These are phyloP conservation scores for Zaprionus gabonicus DNA, from an alignment of 1,140 invertebrate genomes.

Conservation along the genomic window DNA sequence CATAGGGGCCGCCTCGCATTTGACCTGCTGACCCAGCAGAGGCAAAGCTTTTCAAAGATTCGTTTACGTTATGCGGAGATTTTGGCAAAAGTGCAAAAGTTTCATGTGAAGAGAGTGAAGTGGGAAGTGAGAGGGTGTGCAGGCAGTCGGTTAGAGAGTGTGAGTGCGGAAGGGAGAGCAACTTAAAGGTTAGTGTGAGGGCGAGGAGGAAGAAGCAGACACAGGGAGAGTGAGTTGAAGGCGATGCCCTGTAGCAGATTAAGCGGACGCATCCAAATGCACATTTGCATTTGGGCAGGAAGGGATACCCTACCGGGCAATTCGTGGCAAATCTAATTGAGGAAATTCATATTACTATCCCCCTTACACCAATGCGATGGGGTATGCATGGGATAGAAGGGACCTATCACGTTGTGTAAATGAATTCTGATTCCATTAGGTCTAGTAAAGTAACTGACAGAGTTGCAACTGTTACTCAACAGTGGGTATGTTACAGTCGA, in stretches of 20 bases:
- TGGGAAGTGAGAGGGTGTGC: not conserved
- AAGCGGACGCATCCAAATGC: constrained; percentile 66
- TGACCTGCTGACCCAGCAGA: constrained; percentile 54
- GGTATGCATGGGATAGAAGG: too few species aligned
- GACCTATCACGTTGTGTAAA: too few species aligned
- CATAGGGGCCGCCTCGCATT: constrained; percentile 43
- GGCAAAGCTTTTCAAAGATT: constrained; percentile 24
- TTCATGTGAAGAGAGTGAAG: not conserved
- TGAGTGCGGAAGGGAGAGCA: not conserved
- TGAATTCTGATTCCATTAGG: too few species aligned
- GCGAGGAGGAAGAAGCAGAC: not conserved
- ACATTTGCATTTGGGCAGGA: constrained; percentile 57
- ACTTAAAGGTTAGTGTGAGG: not conserved
- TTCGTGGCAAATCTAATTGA: constrained; percentile 66
- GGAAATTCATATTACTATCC: constrained; percentile 59
- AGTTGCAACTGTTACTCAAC: too few species aligned
- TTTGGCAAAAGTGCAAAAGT: constrained; percentile 29
- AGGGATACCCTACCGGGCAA: not conserved
- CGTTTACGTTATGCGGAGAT: constrained; percentile 49
- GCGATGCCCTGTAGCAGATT: constrained; percentile 64
- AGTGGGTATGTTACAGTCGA: not conserved
- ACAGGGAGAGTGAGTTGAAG: constrained; percentile 38
- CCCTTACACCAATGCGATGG: too few species aligned
- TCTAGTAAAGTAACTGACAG: too few species aligned
- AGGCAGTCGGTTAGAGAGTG: too few species aligned